phyloP scores from a whole-genome alignment of 2,113 vertebrate species.

The Microcebus jonahi region DNA sequence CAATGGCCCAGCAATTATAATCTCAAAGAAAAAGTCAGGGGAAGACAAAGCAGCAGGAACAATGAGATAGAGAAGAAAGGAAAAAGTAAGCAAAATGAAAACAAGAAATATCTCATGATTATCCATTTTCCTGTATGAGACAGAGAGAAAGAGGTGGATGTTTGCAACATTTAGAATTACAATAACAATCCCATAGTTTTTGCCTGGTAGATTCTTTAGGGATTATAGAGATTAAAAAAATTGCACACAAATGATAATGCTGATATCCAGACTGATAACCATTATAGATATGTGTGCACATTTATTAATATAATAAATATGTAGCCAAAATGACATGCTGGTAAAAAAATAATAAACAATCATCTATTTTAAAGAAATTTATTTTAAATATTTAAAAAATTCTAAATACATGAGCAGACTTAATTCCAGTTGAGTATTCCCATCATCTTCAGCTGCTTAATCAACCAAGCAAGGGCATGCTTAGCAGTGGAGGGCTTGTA shows the following conservation, averaged over 20 bases:
- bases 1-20: neutral
- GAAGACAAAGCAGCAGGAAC: neutral
- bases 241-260: neutral
- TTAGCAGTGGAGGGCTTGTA: neutral
- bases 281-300: neutral
- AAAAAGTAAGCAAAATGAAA: neutral
- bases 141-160: neutral
- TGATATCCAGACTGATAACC: constrained; percentile 34
- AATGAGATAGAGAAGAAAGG: neutral
- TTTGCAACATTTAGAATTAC: neutral
- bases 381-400: constrained; percentile 33
- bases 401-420: neutral
- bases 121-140: neutral
- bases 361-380: constrained; percentile 12
- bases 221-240: neutral
- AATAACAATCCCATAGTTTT: neutral
- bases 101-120: neutral
- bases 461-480: neutral
- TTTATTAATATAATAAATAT: constrained; percentile 45
- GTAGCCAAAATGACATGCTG: constrained; percentile 6
- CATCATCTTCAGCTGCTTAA: neutral
- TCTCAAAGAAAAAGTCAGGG: neutral
- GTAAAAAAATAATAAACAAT: constrained; percentile 1
- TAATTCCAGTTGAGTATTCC: neutral
- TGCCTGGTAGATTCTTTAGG: neutral